These are phyloP conservation scores for Hydractinia echinata DNA, from an alignment of 30 jellyfish, hydroid and myxozoan genomes.

Conservation along the genomic window DNA sequence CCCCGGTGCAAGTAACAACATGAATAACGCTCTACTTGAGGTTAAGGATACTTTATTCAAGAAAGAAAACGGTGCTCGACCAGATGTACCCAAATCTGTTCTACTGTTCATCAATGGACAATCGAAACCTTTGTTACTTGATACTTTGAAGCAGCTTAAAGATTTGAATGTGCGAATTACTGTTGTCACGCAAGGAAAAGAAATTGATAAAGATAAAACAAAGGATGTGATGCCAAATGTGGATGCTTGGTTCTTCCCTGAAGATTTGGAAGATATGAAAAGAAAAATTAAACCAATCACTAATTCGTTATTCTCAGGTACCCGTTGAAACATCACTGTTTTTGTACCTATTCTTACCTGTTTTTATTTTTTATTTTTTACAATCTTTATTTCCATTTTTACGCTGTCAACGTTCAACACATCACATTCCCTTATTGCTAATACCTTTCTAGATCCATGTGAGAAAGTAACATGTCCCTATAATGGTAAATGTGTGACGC, in stretches of 20 bases:
- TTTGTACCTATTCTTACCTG: too few relatives aligned
- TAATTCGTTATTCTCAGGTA: slow-evolving; percentile 56
- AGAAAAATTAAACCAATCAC: slow-evolving; percentile 40
- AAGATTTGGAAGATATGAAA: slow-evolving; percentile 32
- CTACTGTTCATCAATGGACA: slow-evolving; percentile 39
- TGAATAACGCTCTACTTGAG: slow-evolving; percentile 44
- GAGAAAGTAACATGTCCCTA: slow-evolving; percentile 35
- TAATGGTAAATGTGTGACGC: slow-evolving; percentile 39
- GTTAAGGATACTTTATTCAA: slow-evolving; percentile 57
- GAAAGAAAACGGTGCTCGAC: slow-evolving; percentile 70
- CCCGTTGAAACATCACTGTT: background rate
- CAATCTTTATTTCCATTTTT: background rate
- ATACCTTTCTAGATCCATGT: background rate
- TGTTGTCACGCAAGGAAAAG: slow-evolving; percentile 46
- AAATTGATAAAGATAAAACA: slow-evolving; percentile 20
- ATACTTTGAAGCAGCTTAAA: slow-evolving; percentile 30
- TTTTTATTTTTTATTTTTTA: too few relatives aligned
- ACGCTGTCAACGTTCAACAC: background rate
- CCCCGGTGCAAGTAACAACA: slow-evolving; percentile 15
- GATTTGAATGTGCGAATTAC: slow-evolving; percentile 43
- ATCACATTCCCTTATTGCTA: background rate
- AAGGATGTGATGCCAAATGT: slow-evolving; percentile 23
- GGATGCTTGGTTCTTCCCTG: slow-evolving; percentile 56
- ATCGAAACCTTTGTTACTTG: background rate
- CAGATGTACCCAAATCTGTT: slow-evolving; percentile 57